These are phyloP conservation scores for Syngnathus rostellatus DNA, from an alignment of 2,797 vertebrate genomes.

Conservation along the genomic window DNA sequence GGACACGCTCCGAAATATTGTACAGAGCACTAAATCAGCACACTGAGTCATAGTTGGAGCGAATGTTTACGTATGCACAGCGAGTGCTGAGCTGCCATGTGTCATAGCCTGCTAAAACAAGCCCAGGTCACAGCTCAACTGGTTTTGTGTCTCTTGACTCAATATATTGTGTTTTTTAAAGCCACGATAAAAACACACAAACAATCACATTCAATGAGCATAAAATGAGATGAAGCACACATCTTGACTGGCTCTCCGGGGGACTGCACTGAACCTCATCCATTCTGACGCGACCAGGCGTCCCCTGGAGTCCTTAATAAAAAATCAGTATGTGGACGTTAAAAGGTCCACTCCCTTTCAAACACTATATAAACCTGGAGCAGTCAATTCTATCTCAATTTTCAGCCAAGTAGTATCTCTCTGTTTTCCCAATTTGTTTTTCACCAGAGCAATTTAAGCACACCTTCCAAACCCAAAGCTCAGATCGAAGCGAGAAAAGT, in stretches of 20 bases:
- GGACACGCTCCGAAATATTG: slow-evolving; percentile 15
- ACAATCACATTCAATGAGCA: slow-evolving; percentile 30
- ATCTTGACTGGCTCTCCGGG: slow-evolving; percentile 31
- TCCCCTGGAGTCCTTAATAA: slow-evolving; percentile 40
- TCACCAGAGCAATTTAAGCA: slow-evolving; percentile 33
- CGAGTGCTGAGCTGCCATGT: slow-evolving; percentile 46
- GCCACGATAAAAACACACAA: slow-evolving; percentile 34
- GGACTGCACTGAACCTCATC: slow-evolving; percentile 27
- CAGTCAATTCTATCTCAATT: slow-evolving; percentile 38
- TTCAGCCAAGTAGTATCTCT: slow-evolving; percentile 41
- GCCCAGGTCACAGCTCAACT: slow-evolving; percentile 47
- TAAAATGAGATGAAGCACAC: slow-evolving; percentile 42
- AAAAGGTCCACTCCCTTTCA: slow-evolving; percentile 47
- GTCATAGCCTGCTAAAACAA: slow-evolving; percentile 45
- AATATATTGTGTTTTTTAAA: slow-evolving; percentile 45
- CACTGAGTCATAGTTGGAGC: slow-evolving; percentile 39
- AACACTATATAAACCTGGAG: slow-evolving; percentile 40
- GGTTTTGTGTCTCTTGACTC: slow-evolving; percentile 50
- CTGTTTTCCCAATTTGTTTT: slow-evolving; percentile 41
- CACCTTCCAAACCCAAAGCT: slow-evolving; percentile 14
- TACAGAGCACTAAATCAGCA: slow-evolving; percentile 41
- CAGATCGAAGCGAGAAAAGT: slow-evolving; percentile 26
- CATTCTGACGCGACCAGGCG: slow-evolving; percentile 21
- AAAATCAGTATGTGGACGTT: slow-evolving; percentile 38
- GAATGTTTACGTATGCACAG: slow-evolving; percentile 55